A percentile compares a stretch with the other conserved stretches of the same genome.
These are phyloP conservation scores for Ctenodactylus gundi DNA, from an alignment of 2,113 vertebrate species.

Conservation along the genomic window DNA sequence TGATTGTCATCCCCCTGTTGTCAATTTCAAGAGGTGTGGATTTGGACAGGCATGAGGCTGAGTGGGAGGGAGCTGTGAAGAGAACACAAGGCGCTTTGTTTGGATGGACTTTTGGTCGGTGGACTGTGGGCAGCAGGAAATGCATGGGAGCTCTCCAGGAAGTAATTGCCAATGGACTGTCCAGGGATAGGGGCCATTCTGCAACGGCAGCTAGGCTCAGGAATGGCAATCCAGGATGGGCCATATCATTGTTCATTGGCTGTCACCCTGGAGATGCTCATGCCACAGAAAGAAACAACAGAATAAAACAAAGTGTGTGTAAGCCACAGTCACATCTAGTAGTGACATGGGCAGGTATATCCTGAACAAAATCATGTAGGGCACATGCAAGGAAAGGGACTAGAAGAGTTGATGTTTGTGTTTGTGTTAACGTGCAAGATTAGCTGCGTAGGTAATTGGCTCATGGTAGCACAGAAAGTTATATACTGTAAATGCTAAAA, in stretches of 20 bases:
- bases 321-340: background rate
- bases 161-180: background rate
- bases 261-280: background rate
- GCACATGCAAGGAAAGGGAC: background rate
- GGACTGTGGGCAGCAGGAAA: background rate
- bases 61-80: background rate
- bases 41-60: background rate
- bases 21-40: background rate
- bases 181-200: fast-evolving
- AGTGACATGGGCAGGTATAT: background rate
- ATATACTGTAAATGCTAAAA: background rate
- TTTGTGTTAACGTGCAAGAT: background rate
- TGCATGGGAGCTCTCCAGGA: background rate
- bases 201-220: background rate
- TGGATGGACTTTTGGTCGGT: background rate
- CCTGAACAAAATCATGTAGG: background rate
- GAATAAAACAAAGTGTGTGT: background rate
- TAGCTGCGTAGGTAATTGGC: background rate
- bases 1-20: background rate
- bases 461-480: background rate
- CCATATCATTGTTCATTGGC: background rate
- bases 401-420: background rate
- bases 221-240: background rate
- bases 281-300: background rate
- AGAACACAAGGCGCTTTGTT: too few species aligned